A percentile compares a stretch with the other conserved stretches of the same genome.
Evolutionary conservation across 2,113 vertebrate genomes (phyloP).

Genomic region (Corythaeola cristata): DNA sequence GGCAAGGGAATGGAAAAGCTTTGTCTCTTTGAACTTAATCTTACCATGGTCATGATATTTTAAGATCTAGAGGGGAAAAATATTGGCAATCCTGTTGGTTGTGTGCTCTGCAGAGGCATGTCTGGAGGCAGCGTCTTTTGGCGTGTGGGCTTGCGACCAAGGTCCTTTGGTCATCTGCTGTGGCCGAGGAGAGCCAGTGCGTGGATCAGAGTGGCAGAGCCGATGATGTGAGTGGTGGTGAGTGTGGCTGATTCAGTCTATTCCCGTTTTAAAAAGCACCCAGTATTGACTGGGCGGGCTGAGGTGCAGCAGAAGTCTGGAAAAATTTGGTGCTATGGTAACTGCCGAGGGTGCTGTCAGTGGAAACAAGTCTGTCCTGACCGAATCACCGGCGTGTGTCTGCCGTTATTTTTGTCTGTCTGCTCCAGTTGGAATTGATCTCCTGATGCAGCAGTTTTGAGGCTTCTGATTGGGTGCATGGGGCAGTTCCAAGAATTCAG

Average conservation of each 20-base stretch:
- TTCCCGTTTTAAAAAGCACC: not conserved
- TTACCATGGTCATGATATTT: accelerated
- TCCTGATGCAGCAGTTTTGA: constrained; percentile 8
- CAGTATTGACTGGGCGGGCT: not conserved
- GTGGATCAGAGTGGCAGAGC: not conserved
- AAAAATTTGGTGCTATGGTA: constrained; percentile 30
- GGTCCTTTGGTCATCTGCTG: not conserved
- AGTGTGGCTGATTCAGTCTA: not conserved
- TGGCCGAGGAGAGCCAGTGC: not conserved
- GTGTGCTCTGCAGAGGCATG: not conserved
- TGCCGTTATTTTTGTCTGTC: constrained; percentile 13
- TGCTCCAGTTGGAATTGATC: not conserved
- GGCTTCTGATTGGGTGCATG: not conserved
- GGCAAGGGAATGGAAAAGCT: not conserved
- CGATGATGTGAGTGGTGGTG: not conserved
- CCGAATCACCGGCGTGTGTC: constrained; percentile 4
- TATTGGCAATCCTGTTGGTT: not conserved
- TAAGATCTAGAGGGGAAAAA: not conserved
- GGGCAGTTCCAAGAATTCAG: not conserved
- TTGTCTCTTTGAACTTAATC: not conserved
- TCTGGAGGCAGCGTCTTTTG: not conserved
- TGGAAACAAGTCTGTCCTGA: not conserved
- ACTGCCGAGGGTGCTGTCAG: constrained; percentile 5
- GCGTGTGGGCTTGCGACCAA: not conserved
- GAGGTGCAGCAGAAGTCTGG: not conserved